Base-by-base conservation (phyloP, 2,797 vertebrate species). In the Sebastes paucispinis region DNA sequence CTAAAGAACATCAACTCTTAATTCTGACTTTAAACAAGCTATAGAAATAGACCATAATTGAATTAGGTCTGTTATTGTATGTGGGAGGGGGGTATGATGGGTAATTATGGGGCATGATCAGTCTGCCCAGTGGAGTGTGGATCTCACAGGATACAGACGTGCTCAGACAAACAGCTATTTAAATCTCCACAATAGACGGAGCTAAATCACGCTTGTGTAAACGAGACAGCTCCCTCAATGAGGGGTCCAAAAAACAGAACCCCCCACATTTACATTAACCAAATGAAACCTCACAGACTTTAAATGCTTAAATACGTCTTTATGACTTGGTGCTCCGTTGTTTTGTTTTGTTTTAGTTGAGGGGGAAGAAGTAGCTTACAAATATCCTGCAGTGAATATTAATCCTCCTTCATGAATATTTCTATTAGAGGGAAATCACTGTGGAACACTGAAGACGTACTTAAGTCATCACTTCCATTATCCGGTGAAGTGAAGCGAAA, bases 321-420 rank as follows among this genome's bases (percentile, higher is more conserved):
- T 71, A 64, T 57, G 52, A 70, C 60, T 77, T 50, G 65, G 36
- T 34, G 54, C 54, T 13, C 14, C 14, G 5, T 43, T 14, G 13
- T 43, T 14, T 43, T 16, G 13, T 43, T 43, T 14, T 43, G 0
- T 43, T 43, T 63, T 36, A 36, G 36, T 36, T 6, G 8, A 24
- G 20, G 14, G 22, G 14, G 3, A 6, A 3, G 25, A n/a, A 52
- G n/a, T 67, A 29, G 31, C 43, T 83, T 72, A 77, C 64, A 84
- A 66, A 87, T 72, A 79, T 57, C 74, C 69, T 79, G 69, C 76
- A 72, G 59, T 80, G 81, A 87, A 87, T 87, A 73, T 74, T 88
- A 91, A 89, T 89, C 43, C 34, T 79, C n/a, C 63, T 77, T 87
- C 71, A 87, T 89, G 83, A 89, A 92, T 90, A 91, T 88, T 86